Percentiles rank a stretch among this genome's conserved stretches.
Evolutionary conservation across 2,797 vertebrate genomes (phyloP).

Genomic region (Fistularia commersonii): DNA sequence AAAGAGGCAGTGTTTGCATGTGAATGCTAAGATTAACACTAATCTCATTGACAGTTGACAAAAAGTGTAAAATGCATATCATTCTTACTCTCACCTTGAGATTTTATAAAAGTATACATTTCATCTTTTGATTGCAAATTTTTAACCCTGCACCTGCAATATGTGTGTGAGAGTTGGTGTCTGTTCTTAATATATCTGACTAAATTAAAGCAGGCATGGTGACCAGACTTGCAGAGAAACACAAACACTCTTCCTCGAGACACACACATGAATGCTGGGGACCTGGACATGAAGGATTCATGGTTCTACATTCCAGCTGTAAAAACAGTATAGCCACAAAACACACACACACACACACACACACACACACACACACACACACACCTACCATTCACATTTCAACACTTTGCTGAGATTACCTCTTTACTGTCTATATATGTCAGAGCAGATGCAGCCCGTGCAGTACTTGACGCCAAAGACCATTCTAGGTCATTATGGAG

Average conservation of each 20-base stretch:
- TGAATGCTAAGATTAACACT: too few relatives aligned
- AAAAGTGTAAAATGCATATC: too few relatives aligned
- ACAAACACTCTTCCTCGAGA: conserved; percentile 32
- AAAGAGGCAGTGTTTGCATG: too few relatives aligned
- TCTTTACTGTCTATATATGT: too few relatives aligned
- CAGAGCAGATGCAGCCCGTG: conserved; percentile 30
- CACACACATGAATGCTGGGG: conserved; percentile 23
- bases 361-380: conserved; percentile 8
- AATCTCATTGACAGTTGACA: too few relatives aligned
- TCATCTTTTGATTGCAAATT: not conserved
- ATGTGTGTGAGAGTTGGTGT: conserved; percentile 12
- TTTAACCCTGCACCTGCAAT: conserved; percentile 37
- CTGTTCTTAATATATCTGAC: conserved; percentile 35
- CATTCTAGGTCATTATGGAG: conserved; percentile 39
- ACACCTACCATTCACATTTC: conserved; percentile 16
- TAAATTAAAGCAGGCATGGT: conserved; percentile 38
- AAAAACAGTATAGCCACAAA: conserved; percentile 51
- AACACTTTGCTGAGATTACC: conserved; percentile 31
- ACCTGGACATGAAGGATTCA: conserved; percentile 51
- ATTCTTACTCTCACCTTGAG: too few relatives aligned
- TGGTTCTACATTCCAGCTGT: conserved; percentile 60
- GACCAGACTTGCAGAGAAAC: conserved; percentile 32
- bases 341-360: conserved; percentile 20
- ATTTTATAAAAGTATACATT: too few relatives aligned
- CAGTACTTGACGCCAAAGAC: too few relatives aligned